Evolutionary conservation across 37 sponge, comb jelly and placozoan genomes (phyloP).

Genomic region (Aphrocallistes beatrix): DNA sequence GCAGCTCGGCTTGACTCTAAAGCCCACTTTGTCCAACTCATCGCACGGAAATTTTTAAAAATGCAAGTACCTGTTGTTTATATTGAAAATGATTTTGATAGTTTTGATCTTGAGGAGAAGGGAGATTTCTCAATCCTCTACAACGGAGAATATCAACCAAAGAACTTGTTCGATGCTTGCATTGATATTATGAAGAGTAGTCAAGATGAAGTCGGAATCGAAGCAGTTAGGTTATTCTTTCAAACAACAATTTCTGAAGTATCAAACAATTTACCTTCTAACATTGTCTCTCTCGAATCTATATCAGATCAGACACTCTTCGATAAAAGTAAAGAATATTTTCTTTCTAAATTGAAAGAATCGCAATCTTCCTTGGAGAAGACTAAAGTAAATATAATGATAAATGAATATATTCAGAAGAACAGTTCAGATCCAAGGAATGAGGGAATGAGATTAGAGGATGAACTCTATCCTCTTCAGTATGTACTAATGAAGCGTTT

Average conservation of each 20-base stretch:
- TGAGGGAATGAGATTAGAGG: background rate
- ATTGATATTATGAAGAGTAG: background rate
- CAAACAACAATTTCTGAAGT: background rate
- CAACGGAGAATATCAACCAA: background rate
- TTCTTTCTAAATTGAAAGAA: background rate
- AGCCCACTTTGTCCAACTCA: background rate
- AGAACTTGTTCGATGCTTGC: background rate
- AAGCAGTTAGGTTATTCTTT: conserved; percentile 1
- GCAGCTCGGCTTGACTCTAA: background rate
- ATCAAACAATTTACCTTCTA: background rate
- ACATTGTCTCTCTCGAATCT: background rate
- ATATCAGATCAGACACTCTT: background rate
- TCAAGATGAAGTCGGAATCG: background rate
- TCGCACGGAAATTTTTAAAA: conserved; percentile 1
- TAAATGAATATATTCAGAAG: background rate
- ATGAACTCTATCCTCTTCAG: background rate
- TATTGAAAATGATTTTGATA: background rate
- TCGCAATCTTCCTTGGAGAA: background rate
- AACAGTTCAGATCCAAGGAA: background rate
- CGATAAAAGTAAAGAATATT: background rate
- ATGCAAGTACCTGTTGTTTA: background rate
- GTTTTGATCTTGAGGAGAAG: background rate
- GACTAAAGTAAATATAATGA: background rate
- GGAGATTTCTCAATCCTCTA: background rate
- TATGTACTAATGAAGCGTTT: background rate